Percentiles rank a stretch among this genome's conserved stretches.
These are phyloP conservation scores for Sphaerodactylus townsendi DNA, from an alignment of 2,113 vertebrate genomes.

Conservation along the genomic window DNA sequence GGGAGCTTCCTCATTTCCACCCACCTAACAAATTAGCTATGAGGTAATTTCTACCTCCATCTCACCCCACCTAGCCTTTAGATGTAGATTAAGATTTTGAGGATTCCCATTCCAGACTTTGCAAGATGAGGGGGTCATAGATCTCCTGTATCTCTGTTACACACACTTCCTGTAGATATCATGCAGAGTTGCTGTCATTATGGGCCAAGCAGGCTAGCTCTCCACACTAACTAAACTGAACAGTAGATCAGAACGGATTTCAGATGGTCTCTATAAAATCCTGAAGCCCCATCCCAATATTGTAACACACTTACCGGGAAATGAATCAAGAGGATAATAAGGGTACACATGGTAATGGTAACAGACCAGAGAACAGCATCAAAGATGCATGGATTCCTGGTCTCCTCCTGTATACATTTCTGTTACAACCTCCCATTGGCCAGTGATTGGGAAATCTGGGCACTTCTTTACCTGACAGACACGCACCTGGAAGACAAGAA, in stretches of 20 bases:
- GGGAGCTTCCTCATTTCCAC: no score
- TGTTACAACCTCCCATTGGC: slow-evolving; percentile 78
- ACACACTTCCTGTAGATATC: neutral
- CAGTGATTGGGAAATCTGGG: slow-evolving; percentile 70
- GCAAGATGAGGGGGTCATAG: no score
- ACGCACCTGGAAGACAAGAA: slow-evolving; percentile 63
- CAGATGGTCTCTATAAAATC: neutral
- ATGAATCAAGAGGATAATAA: slow-evolving; percentile 68
- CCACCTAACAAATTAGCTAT: no score
- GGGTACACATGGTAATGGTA: slow-evolving; percentile 71
- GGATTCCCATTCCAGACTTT: no score
- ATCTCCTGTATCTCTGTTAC: neutral
- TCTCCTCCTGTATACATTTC: slow-evolving; percentile 60
- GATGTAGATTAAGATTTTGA: no score
- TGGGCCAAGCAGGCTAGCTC: neutral
- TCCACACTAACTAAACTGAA: neutral
- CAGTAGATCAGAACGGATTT: neutral
- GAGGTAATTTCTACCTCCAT: no score
- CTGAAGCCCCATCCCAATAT: neutral
- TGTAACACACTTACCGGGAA: slow-evolving; percentile 72
- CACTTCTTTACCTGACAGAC: slow-evolving; percentile 70
- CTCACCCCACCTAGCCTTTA: no score
- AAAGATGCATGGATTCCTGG: slow-evolving; percentile 70
- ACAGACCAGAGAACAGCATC: slow-evolving; percentile 80
- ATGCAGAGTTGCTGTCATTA: neutral